These are phyloP conservation scores for Pogonomyrmex barbatus DNA, from an alignment of 1,140 invertebrate species.

Conservation along the genomic window DNA sequence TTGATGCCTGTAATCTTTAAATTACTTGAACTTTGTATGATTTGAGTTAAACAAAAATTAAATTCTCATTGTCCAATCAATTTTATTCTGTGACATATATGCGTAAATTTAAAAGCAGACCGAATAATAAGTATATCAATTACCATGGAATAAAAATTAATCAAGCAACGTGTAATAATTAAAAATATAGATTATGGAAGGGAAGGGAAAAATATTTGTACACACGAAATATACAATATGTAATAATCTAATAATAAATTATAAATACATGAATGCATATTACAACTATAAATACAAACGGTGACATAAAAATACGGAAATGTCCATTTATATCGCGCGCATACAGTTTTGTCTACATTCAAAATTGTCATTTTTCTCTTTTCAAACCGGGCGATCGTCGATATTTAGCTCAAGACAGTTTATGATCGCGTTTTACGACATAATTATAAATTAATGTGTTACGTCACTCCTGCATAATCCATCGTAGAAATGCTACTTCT, in stretches of 20 bases:
- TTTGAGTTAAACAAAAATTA: background rate
- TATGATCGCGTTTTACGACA: background rate
- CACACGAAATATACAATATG: slow-evolving; percentile 24
- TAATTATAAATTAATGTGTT: slow-evolving; percentile 2
- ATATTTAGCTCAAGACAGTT: slow-evolving; percentile 2
- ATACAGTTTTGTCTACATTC: slow-evolving; percentile 25
- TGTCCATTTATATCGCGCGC: slow-evolving; percentile 30
- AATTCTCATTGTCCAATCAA: background rate
- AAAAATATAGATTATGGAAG: too few species aligned
- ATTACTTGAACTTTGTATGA: background rate
- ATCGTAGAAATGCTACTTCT: background rate
- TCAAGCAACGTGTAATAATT: background rate
- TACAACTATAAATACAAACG: slow-evolving; percentile 72
- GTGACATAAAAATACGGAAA: slow-evolving; percentile 64
- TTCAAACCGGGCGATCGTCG: background rate
- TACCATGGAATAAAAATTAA: background rate
- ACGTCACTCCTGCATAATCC: background rate
- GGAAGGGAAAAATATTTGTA: background rate
- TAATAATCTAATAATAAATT: slow-evolving; percentile 77
- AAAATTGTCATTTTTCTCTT: slow-evolving; percentile 27
- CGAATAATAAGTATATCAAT: background rate
- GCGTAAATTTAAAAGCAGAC: background rate
- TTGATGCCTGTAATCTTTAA: background rate
- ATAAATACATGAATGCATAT: slow-evolving; percentile 75
- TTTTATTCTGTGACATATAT: background rate